These are phyloP conservation scores for Lasioglossum vierecki DNA, from an alignment of 2,888 invertebrate genomes.

Conservation along the genomic window DNA sequence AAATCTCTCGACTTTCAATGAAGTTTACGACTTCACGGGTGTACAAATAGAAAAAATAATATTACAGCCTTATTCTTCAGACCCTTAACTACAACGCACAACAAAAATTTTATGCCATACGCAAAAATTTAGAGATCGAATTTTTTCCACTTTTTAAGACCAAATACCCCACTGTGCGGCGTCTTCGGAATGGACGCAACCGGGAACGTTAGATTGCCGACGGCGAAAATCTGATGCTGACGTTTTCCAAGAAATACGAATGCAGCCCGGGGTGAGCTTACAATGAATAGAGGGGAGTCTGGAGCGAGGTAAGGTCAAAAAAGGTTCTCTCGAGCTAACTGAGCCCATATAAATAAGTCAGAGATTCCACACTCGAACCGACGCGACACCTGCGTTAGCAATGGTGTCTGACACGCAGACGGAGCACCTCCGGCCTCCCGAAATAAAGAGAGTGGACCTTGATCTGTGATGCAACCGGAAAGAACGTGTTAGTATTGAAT, in stretches of 20 bases:
- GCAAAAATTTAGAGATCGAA: too few relatives aligned
- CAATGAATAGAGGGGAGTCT: constrained; percentile 47
- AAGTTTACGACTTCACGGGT: too few relatives aligned
- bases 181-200: constrained; percentile 17
- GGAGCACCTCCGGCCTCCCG: neutral
- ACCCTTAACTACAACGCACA: too few relatives aligned
- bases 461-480: neutral
- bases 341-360: constrained; percentile 67
- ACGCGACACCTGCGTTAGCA: constrained; percentile 11
- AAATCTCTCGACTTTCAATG: too few relatives aligned
- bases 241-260: constrained; percentile 52
- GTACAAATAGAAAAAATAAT: too few relatives aligned
- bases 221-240: constrained; percentile 58
- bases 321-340: constrained; percentile 60
- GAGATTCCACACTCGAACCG: constrained; percentile 51
- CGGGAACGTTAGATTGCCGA: constrained; percentile 39
- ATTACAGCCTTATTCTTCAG: too few relatives aligned
- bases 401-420: constrained; percentile 12
- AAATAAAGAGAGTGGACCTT: neutral
- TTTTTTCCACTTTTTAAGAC: too few relatives aligned
- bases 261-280: constrained; percentile 39
- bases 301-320: constrained; percentile 52
- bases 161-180: too few relatives aligned
- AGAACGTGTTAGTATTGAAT: neutral
- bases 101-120: too few relatives aligned